These are phyloP conservation scores for Actinia equina DNA, from an alignment of 64 coral and sea anemone genomes.

Conservation along the genomic window DNA sequence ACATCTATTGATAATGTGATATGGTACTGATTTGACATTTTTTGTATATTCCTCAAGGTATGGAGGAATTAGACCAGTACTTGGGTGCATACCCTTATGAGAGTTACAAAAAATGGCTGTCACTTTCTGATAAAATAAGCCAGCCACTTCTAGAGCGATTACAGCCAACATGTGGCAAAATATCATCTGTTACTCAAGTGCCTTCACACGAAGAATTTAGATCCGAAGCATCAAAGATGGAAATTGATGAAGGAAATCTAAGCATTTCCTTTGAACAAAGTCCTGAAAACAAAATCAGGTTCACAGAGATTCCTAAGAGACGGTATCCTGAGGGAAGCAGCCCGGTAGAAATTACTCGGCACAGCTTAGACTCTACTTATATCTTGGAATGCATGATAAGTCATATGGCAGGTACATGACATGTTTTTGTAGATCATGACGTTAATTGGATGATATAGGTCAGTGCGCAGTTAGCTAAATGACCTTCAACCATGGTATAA, in stretches of 20 bases:
- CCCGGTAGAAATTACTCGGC: slow-evolving; percentile 78
- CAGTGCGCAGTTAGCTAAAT: no score
- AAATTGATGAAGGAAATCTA: slow-evolving; percentile 7
- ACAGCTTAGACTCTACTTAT: slow-evolving; percentile 80
- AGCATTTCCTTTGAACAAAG: not conserved
- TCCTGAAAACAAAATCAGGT: slow-evolving; percentile 61
- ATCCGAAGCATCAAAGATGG: not conserved
- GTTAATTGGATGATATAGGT: no score
- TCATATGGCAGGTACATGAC: slow-evolving; percentile 45
- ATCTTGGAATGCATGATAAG: slow-evolving; percentile 58
- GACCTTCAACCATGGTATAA: no score
- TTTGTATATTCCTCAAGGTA: slow-evolving; percentile 38
- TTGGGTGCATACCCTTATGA: slow-evolving; percentile 93
- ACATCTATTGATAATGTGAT: no score
- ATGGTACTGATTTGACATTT: not conserved
- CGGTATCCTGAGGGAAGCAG: slow-evolving; percentile 56
- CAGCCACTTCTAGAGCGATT: slow-evolving; percentile 61
- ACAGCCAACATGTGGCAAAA: slow-evolving; percentile 69
- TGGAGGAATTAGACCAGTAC: slow-evolving; percentile 76
- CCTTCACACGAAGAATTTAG: not conserved
- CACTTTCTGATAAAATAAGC: slow-evolving; percentile 69
- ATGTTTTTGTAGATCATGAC: not conserved
- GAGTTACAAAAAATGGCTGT: slow-evolving; percentile 92
- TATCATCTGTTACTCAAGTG: slow-evolving; percentile 80
- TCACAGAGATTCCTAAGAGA: slow-evolving; percentile 61